Evolutionary conservation across 2,113 vertebrate species (phyloP).

Genomic region (Empidonax alnorum): DNA sequence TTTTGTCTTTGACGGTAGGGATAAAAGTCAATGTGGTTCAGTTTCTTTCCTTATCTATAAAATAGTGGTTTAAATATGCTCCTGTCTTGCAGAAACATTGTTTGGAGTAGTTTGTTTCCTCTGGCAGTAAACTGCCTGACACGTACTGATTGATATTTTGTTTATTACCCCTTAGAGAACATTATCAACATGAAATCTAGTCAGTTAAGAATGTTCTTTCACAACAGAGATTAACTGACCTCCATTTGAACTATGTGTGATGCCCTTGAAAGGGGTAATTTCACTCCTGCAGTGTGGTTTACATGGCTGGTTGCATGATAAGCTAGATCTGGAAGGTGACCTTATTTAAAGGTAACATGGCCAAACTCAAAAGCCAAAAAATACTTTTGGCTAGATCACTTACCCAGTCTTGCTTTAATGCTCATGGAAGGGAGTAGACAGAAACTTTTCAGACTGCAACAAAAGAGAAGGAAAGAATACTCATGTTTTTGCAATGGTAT

Average conservation of each 20-base stretch:
- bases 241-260: neutral
- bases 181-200: neutral
- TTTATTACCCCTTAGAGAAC: neutral
- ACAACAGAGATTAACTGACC: neutral
- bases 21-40: neutral
- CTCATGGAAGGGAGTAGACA: neutral
- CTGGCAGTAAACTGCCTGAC: neutral
- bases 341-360: neutral
- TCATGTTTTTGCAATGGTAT: neutral
- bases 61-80: neutral
- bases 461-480: neutral
- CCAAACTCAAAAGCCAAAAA: neutral
- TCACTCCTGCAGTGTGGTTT: neutral
- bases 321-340: neutral
- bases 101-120: neutral
- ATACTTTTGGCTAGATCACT: rapidly evolving
- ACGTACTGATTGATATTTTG: neutral
- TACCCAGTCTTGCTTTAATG: neutral
- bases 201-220: neutral
- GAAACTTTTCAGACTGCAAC: neutral
- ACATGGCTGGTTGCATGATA: neutral
- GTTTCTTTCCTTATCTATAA: neutral
- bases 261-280: neutral
- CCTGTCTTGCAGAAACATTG: neutral
- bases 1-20: neutral